phyloP scores from a whole-genome alignment of 1,140 invertebrate species.

The Zaprionus davidi region DNA sequence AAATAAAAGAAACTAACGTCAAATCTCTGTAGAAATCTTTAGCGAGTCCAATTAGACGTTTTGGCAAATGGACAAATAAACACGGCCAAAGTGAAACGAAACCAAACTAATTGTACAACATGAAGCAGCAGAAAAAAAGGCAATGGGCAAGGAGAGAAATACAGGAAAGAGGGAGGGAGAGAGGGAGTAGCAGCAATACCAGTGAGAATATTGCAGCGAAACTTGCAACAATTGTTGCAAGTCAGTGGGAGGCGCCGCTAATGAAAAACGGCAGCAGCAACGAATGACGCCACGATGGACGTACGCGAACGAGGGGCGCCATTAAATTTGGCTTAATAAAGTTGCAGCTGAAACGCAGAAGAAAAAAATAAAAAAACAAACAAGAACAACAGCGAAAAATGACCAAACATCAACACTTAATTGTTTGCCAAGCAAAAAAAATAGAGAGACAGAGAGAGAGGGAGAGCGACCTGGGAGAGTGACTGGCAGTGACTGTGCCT shows the following conservation, averaged over 20 bases:
- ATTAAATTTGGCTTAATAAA: slow-evolving; percentile 83
- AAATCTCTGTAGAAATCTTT: slow-evolving; percentile 83
- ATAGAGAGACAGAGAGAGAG: slow-evolving; percentile 20
- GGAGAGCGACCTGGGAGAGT: slow-evolving; percentile 9
- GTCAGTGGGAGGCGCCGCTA: slow-evolving; percentile 72
- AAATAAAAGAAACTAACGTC: slow-evolving; percentile 35
- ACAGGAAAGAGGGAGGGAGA: neutral
- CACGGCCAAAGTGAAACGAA: slow-evolving; percentile 19
- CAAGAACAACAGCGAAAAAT: slow-evolving; percentile 49
- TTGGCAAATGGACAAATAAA: slow-evolving; percentile 76
- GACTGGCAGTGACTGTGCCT: slow-evolving; percentile 40
- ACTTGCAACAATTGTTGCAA: slow-evolving; percentile 80
- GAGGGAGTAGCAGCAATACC: neutral
- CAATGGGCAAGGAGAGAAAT: neutral
- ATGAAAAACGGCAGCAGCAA: slow-evolving; percentile 71
- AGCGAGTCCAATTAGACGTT: slow-evolving; percentile 80
- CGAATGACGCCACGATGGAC: slow-evolving; percentile 1
- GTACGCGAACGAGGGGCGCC: slow-evolving; percentile 20
- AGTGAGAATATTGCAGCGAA: slow-evolving; percentile 69
- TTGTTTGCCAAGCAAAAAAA: slow-evolving; percentile 54
- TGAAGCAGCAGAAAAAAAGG: slow-evolving; percentile 69
- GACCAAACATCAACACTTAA: slow-evolving; percentile 79
- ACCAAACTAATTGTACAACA: slow-evolving; percentile 79
- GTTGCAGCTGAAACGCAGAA: slow-evolving; percentile 66
- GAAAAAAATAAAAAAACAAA: slow-evolving; percentile 10